phyloP scores from a whole-genome alignment of 2,797 vertebrate genomes.

The Chiloscyllium punctatum region DNA sequence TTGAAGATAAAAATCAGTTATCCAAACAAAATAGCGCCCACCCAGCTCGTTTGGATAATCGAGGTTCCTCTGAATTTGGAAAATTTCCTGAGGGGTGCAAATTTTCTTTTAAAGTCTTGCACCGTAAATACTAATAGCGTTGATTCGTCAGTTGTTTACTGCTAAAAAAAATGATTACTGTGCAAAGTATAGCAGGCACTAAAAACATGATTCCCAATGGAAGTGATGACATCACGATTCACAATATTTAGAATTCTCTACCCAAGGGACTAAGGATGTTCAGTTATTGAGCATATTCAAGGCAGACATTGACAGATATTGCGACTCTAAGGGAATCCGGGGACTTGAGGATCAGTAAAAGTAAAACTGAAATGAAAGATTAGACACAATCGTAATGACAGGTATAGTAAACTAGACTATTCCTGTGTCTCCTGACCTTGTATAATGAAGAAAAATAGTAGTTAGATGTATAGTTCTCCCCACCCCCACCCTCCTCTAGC shows the following conservation, averaged over 20 bases:
- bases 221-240: neutral
- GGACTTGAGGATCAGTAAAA: neutral
- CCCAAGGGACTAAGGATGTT: neutral
- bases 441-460: neutral
- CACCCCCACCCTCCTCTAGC: too few species aligned
- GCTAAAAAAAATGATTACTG: neutral
- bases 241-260: neutral
- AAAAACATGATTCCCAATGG: neutral
- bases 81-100: neutral
- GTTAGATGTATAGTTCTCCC: neutral
- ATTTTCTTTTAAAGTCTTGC: neutral
- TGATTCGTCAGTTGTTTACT: neutral
- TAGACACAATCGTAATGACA: neutral
- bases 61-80: too few species aligned
- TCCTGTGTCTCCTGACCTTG: neutral
- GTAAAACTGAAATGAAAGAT: neutral
- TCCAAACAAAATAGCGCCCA: too few species aligned
- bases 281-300: neutral
- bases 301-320: neutral
- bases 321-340: neutral
- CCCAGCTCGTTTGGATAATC: too few species aligned
- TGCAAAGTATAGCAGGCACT: neutral
- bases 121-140: neutral
- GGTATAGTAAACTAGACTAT: neutral
- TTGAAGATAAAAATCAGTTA: too few species aligned